Percentiles rank a stretch among this genome's conserved stretches.
These are phyloP conservation scores for Drosophila hamatofila DNA, from an alignment of 2,888 invertebrate genomes.

Conservation along the genomic window DNA sequence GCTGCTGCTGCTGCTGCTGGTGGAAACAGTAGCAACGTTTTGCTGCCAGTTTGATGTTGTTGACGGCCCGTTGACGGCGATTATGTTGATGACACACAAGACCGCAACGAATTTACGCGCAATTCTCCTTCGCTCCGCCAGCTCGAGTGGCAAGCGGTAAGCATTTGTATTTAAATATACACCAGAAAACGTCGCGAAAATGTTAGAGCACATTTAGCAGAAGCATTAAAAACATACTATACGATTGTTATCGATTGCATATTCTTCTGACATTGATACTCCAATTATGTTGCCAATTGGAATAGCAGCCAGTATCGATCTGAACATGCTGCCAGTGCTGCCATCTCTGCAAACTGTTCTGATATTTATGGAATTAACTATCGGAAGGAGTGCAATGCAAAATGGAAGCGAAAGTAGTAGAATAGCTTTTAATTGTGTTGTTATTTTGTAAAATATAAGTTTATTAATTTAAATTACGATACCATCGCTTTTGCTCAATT, in stretches of 20 bases:
- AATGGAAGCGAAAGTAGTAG: background rate
- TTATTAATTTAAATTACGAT: no score
- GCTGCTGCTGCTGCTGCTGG: constrained; percentile 35
- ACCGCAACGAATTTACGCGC: constrained; percentile 81
- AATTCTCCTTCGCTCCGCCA: constrained; percentile 65
- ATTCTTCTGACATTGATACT: background rate
- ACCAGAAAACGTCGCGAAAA: constrained; percentile 37
- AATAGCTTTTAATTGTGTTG: background rate
- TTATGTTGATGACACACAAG: constrained; percentile 77
- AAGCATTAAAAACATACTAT: background rate
- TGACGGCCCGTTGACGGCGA: constrained; percentile 80
- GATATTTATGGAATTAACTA: background rate
- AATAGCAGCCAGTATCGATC: background rate
- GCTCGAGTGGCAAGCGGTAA: constrained; percentile 59
- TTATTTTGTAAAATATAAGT: no score
- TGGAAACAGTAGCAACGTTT: constrained; percentile 77
- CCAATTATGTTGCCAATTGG: background rate
- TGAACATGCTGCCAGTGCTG: background rate
- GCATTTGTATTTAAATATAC: constrained; percentile 57
- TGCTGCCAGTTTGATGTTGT: constrained; percentile 78
- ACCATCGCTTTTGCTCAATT: no score
- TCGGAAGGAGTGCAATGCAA: no score
- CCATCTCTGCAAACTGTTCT: background rate
- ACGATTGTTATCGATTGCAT: background rate
- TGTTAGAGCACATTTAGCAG: constrained; percentile 25